Evolutionary conservation across 1,140 invertebrate species (phyloP), one percentile per base, ranked within the genome.

Genomic region (Neuroterus valhalla): DNA sequence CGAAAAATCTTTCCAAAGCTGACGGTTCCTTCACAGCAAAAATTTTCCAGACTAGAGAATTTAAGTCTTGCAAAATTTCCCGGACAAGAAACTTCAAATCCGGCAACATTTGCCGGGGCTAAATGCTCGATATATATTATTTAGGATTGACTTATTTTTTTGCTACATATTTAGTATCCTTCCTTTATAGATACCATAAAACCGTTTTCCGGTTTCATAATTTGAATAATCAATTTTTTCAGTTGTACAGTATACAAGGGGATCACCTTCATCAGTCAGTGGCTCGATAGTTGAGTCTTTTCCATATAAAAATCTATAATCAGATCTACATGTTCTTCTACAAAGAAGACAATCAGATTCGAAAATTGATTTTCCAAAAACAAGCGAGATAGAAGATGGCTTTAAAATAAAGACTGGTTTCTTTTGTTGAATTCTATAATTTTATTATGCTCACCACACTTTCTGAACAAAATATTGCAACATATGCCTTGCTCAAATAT

Each of bases 261-360:
- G 67, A 88, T 89, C 72, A 83, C 81, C 14, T 81, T 68, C n/a
- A 68, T 89, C 69, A 87, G 83, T 4, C 82, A 76, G 46, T 89
- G 84, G 79, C 42, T 87, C 48, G 75, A 85, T 46, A 79, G 78
- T 55, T 87, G 67, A 81, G 71, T 70, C 23, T 74, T n/a, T 48
- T 48, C 10, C 31, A 38, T 38, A 8, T 38, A 38, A 38, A 38
- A 38, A 38, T 38, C 31, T 38, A 8, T 38, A 38, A 38, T 38
- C 31, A 8, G 6, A 5, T 38, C 31, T 38, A 38, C 31, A 38
- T 10, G 31, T 38, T 38, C 0, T 38, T 8, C 10, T 0, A 38
- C 10, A 38, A 38, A 38, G n/a, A 38, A 38, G 10, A 38, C 5
- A 1, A 10, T 38, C 10, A 38, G 31, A 5, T 38, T 55, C 19